Percentiles rank a stretch among this genome's conserved stretches.
These are phyloP conservation scores for Amiota communis DNA, from an alignment of 2,888 invertebrate genomes.

Conservation along the genomic window DNA sequence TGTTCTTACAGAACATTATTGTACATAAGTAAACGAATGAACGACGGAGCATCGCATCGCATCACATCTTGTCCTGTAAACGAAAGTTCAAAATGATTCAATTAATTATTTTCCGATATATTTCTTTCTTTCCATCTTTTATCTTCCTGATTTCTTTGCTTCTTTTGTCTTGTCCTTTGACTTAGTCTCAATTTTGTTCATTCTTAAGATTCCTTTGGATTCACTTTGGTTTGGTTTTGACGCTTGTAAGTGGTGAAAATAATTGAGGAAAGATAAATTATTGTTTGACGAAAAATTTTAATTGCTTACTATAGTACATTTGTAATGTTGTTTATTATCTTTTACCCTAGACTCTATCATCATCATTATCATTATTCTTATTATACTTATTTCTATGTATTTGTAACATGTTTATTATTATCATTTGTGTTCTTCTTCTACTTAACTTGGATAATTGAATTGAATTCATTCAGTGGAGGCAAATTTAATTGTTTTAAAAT, in stretches of 20 bases:
- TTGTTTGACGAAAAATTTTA: constrained; percentile 20
- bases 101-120: constrained; percentile 24
- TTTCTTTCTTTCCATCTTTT: neutral
- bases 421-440: neutral
- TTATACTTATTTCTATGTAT: neutral
- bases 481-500: no score
- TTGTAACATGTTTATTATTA: neutral
- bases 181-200: neutral
- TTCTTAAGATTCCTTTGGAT: no score
- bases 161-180: neutral
- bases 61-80: neutral
- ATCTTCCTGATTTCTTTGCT: neutral
- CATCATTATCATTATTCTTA: neutral
- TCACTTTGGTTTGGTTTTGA: neutral
- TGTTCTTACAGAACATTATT: neutral
- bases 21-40: neutral
- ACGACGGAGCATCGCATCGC: neutral
- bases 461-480: no score
- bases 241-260: constrained; percentile 15
- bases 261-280: constrained; percentile 24
- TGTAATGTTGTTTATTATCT: neutral
- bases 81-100: constrained; percentile 23
- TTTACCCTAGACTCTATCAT: no score
- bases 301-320: neutral
- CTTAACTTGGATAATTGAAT: no score